A percentile compares a stretch with the other conserved stretches of the same genome.
phyloP scores from a whole-genome alignment of 64 coral and sea anemone species.

The Platygyra sinensis region DNA sequence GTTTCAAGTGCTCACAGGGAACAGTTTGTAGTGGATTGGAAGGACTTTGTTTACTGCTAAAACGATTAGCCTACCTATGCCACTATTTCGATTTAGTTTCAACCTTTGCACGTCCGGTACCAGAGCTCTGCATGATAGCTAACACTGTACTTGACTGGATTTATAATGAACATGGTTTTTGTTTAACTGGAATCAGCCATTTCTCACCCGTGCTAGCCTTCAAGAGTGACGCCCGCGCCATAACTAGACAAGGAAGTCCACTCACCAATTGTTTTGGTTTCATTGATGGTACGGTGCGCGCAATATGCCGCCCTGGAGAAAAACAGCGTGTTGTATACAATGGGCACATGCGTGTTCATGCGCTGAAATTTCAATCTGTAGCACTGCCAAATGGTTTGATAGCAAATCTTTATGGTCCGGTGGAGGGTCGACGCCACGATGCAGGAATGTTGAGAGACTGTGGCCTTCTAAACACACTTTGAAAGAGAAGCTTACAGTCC shows the following conservation, averaged over 20 bases:
- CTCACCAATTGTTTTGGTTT: conserved; percentile 12
- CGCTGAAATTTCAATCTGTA: conserved; percentile 27
- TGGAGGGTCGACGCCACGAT: conserved; percentile 11
- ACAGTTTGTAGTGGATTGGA: too few species aligned
- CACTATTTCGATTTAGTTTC: too few species aligned
- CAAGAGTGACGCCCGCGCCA: neutral
- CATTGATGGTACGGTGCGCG: conserved; percentile 2
- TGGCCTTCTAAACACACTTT: neutral
- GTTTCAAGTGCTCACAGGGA: conserved; percentile 24
- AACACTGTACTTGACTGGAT: conserved; percentile 6
- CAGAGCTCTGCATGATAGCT: neutral
- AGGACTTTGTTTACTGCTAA: too few species aligned
- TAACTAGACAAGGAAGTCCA: neutral
- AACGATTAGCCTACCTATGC: neutral
- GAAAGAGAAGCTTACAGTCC: neutral
- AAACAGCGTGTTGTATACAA: conserved; percentile 4
- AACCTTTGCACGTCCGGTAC: neutral
- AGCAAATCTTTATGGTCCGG: conserved; percentile 18
- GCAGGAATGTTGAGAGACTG: conserved; percentile 4
- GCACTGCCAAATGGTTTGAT: too few species aligned
- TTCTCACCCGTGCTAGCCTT: too few species aligned
- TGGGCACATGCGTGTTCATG: neutral
- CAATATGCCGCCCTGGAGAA: neutral
- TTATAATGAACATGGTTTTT: neutral
- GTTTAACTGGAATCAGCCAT: neutral